Base-by-base conservation (phyloP, 2,797 vertebrate species). In the Etheostoma nigrum region DNA sequence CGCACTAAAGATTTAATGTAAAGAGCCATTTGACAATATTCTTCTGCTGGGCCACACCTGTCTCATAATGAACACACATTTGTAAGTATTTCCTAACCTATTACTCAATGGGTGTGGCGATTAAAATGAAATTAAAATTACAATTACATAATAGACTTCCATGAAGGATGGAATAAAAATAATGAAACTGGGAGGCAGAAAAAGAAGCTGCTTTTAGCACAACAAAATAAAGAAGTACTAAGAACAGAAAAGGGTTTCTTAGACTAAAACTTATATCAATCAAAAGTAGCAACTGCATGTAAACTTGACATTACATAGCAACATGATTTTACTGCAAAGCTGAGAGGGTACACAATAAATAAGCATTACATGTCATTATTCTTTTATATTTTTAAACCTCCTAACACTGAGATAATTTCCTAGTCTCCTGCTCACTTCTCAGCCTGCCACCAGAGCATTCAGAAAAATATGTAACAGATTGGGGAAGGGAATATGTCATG, bases 61-160 rank as follows among this genome's bases (percentile, higher is more conserved):
- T 75, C 72, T 72, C 67, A 25, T 23, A 52, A 59, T 70, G 11
- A 70, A 74, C 81, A 81, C 73, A 61, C 54, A 89, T 84, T 81
- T 72, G 7, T 47, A 68, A 81, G 67, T 59, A 63, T 64, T 74
- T 51, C 62, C 72, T 15, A 45, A 2, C 57, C 3, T 30, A 68
- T 78, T 67, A 67, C 69, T 78, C 57, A 79, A 48, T 66, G 54
- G 74, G 65, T 70, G 66, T 63, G 75, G 70, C 69, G 74, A 88
- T 91, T 89, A 78, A 88, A 90, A 83, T 89, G 54, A 40, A 75
- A 85, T 85, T 36, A 7, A 48, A 77, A 73, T 51, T 60, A 23
- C 88, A 89, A 93, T 91, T 88, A 84, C 70, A 87, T 68, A 76
- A 76, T 61, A 76, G 78, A 63, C 55, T 74, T 77, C 67, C 36